Evolutionary conservation across 64 coral and sea anemone genomes (phyloP).

Genomic region (Montipora capricornis): DNA sequence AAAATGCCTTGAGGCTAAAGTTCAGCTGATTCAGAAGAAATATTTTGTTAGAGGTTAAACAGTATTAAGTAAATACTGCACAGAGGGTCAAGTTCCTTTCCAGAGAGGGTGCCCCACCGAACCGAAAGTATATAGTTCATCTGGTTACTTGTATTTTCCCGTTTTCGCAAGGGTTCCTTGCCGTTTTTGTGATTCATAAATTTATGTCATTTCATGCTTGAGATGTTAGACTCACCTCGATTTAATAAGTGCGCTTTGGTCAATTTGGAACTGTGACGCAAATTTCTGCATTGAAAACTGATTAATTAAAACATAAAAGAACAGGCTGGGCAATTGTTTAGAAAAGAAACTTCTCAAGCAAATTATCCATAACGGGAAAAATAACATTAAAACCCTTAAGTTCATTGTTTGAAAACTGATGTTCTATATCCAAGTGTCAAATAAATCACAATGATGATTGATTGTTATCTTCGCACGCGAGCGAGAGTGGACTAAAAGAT

Average conservation of each 20-base stretch:
- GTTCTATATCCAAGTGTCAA: not conserved
- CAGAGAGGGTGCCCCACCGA: too few relatives aligned
- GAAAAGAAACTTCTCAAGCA: not conserved
- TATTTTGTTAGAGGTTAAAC: not conserved
- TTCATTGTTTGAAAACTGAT: conserved; percentile 1
- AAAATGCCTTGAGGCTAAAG: not conserved
- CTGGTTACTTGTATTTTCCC: not conserved
- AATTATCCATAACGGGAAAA: conserved; percentile 10
- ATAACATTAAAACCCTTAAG: not conserved
- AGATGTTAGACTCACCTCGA: not conserved
- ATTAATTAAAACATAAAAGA: conserved; percentile 32
- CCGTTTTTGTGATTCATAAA: not conserved
- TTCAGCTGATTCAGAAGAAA: not conserved
- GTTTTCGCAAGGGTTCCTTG: not conserved
- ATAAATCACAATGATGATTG: not conserved
- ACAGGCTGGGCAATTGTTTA: conserved; percentile 1
- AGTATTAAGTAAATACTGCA: too few relatives aligned
- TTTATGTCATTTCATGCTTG: not conserved
- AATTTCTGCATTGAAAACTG: not conserved
- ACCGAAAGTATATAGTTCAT: too few relatives aligned
- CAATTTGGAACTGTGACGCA: conserved; percentile 32
- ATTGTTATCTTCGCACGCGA: not conserved
- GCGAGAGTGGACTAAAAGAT: not conserved
- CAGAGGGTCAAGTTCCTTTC: too few relatives aligned
- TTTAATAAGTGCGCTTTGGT: not conserved